phyloP scores from a whole-genome alignment of 2,888 invertebrate species.

The Scelioninae gen. 1 region DNA sequence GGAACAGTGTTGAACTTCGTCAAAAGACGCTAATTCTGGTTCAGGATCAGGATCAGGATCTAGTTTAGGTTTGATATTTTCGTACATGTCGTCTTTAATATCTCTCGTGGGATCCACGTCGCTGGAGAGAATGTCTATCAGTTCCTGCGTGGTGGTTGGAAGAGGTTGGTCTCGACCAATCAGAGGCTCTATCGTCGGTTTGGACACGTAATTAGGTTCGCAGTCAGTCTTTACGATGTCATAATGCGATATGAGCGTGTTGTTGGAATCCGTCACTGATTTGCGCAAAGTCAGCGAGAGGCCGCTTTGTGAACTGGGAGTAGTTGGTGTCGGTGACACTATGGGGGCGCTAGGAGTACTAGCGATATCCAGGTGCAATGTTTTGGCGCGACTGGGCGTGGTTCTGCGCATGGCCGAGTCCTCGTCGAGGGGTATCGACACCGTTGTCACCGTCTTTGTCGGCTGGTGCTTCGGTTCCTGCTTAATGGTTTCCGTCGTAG shows the following conservation, averaged over 20 bases:
- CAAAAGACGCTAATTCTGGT: conserved; percentile 67
- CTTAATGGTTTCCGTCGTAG: conserved; percentile 68
- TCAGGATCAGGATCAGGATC: conserved; percentile 32
- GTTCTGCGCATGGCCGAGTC: conserved; percentile 80
- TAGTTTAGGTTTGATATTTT: neutral
- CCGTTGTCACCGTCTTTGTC: conserved; percentile 75
- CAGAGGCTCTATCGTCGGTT: conserved; percentile 74
- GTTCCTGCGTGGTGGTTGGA: conserved; percentile 82
- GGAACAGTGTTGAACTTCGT: conserved; percentile 78
- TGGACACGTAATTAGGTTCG: conserved; percentile 77
- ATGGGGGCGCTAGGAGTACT: conserved; percentile 46
- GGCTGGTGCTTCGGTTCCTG: conserved; percentile 38
- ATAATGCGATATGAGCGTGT: conserved; percentile 82
- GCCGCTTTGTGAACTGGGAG: conserved; percentile 75
- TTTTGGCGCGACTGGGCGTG: conserved; percentile 81
- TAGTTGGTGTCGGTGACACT: conserved; percentile 71
- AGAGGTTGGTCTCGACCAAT: conserved; percentile 80
- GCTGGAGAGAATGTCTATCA: conserved; percentile 82
- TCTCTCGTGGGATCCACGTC: conserved; percentile 75
- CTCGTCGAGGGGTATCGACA: conserved; percentile 79
- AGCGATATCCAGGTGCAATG: conserved; percentile 77
- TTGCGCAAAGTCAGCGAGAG: conserved; percentile 81
- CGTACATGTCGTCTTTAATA: neutral
- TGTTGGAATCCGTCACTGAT: conserved; percentile 81
- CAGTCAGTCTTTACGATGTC: conserved; percentile 83